These are phyloP conservation scores for Eulacestoma nigropectus DNA, from an alignment of 2,113 vertebrate genomes.

Conservation along the genomic window DNA sequence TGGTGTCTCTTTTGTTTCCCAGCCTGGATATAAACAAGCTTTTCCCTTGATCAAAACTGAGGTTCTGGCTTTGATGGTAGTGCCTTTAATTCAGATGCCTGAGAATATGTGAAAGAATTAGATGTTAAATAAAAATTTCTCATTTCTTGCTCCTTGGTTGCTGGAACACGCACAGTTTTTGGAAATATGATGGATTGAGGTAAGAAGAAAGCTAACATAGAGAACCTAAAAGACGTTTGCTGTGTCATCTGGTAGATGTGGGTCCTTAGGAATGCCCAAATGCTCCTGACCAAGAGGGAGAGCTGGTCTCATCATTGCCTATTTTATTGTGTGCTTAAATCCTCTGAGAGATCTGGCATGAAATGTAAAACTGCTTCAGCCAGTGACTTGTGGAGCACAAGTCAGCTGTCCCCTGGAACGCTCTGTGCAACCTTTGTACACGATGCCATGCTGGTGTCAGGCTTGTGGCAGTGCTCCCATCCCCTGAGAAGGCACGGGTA, in stretches of 20 bases:
- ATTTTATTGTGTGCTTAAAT: background rate
- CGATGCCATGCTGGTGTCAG: rapidly evolving
- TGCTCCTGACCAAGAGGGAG: background rate
- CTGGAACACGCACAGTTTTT: background rate
- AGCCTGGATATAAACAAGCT: background rate
- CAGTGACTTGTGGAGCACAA: background rate
- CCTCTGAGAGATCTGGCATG: background rate
- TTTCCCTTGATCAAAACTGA: background rate
- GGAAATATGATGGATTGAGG: background rate
- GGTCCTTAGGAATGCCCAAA: background rate
- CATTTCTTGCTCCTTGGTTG: background rate
- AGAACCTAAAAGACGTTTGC: background rate
- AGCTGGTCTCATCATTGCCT: background rate
- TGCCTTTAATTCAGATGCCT: background rate
- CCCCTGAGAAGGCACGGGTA: background rate
- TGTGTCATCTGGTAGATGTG: background rate
- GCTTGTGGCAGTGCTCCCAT: background rate
- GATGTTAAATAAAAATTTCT: background rate
- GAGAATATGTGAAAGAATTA: background rate
- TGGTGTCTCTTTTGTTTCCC: background rate
- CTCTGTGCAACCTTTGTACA: background rate
- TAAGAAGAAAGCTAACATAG: background rate
- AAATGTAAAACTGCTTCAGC: background rate
- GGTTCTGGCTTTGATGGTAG: background rate
- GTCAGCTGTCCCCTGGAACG: background rate